These are phyloP conservation scores for Salpingus planirostris DNA, from an alignment of 2,888 invertebrate genomes.

Conservation along the genomic window DNA sequence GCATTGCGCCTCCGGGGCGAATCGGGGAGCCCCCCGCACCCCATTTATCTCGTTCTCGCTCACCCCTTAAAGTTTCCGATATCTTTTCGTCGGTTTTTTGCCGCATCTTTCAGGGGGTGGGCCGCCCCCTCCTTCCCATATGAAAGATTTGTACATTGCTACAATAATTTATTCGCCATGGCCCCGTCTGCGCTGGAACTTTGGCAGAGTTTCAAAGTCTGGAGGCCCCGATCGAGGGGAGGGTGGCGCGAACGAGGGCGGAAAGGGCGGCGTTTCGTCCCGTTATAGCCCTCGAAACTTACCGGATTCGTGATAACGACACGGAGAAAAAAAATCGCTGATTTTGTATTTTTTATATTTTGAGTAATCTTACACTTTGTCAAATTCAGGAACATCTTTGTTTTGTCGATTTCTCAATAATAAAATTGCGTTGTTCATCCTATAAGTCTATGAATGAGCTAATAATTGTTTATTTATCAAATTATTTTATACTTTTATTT, in stretches of 20 bases:
- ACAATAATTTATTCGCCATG: conserved; percentile 25
- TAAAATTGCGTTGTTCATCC: conserved; percentile 26
- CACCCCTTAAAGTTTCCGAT: no score
- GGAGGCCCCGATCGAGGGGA: background rate
- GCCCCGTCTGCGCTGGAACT: conserved; percentile 9
- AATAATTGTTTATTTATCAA: conserved; percentile 21
- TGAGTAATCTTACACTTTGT: conserved; percentile 12
- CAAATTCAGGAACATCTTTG: conserved; percentile 25
- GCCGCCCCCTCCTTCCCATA: conserved; percentile 23
- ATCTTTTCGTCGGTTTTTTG: no score
- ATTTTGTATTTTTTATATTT: conserved; percentile 14
- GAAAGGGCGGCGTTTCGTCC: no score
- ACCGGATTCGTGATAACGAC: no score
- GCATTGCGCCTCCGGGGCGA: no score
- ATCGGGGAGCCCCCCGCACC: no score
- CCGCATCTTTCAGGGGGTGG: no score
- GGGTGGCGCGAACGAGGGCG: background rate
- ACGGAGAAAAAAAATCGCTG: no score
- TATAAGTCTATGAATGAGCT: conserved; percentile 23
- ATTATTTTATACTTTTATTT: conserved; percentile 15
- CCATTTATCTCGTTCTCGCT: no score
- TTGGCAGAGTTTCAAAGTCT: conserved; percentile 10
- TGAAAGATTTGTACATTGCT: conserved; percentile 22
- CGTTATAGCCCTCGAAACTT: no score
- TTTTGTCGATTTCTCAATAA: conserved; percentile 20